A percentile compares a stretch with the other conserved stretches of the same genome.
Evolutionary conservation across 2,888 invertebrate species (phyloP).

Genomic region (Rotaria socialis): DNA sequence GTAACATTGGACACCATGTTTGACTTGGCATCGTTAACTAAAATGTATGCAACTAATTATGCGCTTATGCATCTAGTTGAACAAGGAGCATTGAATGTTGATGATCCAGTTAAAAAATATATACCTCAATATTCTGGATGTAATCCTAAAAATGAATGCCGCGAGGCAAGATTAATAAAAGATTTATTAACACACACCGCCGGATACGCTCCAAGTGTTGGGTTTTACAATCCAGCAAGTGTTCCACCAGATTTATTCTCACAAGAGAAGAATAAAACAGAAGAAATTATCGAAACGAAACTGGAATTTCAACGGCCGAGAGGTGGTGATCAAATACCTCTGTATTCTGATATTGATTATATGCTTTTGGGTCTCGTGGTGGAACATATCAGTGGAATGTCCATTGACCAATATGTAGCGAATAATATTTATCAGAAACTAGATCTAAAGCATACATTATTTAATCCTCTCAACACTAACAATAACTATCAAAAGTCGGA

Average conservation of each 20-base stretch:
- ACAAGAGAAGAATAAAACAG: neutral
- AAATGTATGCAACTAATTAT: constrained; percentile 35
- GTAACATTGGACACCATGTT: neutral
- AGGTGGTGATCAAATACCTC: constrained; percentile 8
- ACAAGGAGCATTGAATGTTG: neutral
- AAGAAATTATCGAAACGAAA: neutral
- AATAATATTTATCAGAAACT: neutral
- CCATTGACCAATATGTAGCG: neutral
- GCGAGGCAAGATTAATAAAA: neutral
- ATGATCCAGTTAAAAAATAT: constrained; percentile 4
- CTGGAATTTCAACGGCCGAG: neutral
- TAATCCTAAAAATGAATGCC: constrained; percentile 7
- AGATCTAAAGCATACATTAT: constrained; percentile 6
- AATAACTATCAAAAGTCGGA: neutral
- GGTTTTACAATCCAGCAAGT: neutral
- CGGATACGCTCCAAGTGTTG: neutral
- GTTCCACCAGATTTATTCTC: neutral
- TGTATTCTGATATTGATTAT: constrained; percentile 35
- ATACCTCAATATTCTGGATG: constrained; percentile 3
- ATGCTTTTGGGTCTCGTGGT: neutral
- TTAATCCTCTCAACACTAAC: neutral
- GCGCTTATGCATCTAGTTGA: neutral
- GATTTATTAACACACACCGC: constrained; percentile 5
- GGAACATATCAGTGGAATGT: neutral
- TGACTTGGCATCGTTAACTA: constrained; percentile 22